Evolutionary conservation across 2,797 vertebrate species (phyloP), one percentile per base, ranked within the genome.

Genomic region (Argyrosomus regius): DNA sequence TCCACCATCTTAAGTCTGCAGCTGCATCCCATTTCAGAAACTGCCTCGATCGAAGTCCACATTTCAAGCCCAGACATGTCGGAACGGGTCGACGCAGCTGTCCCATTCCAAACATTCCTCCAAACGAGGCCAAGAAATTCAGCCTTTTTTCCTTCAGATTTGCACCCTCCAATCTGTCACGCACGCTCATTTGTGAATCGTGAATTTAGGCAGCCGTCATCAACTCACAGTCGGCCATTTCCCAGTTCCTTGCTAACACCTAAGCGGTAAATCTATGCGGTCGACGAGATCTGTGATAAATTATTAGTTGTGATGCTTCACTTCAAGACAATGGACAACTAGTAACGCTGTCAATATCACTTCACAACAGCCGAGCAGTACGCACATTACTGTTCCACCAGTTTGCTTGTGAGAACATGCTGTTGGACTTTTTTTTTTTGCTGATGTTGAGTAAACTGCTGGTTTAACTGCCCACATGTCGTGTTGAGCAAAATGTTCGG

Each of bases 91-190:
- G 31, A 71, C 24, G 57, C 89, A 83, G 83, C 83, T 77, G 76
- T 87, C 75, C 81, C 86, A 92, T 93, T 90, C 90, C 91, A 84
- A 72, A 78, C 86, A 90, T 90, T 91, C 90, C 74, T 92, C 54
- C 54, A 46, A 73, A 58, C 54, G 39, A 89, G 78, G 66, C 77
- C 78, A 74, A 77, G 53, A 49, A 77, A 77, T 56, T 62, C 71
- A 43, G 41, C 35, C 26, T 45, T 53, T 73, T 64, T 56, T 28
- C 12, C 26, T 26, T 67, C 62, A 16, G 41, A 63, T 76, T 35
- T 31, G 11, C 45, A 62, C 46, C 62, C 59, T 22, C 22, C 17
- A 72, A 68, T 53, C 24, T 46, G 50, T 4, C 53, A 35, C 11
- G 10, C 13, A 39, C 31, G 5, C 22, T 60, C 13, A 18, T 5